A percentile compares a stretch with the other conserved stretches of the same genome.
These are phyloP conservation scores for Gallinago undulata DNA, from an alignment of 2,113 vertebrate genomes.

Conservation along the genomic window DNA sequence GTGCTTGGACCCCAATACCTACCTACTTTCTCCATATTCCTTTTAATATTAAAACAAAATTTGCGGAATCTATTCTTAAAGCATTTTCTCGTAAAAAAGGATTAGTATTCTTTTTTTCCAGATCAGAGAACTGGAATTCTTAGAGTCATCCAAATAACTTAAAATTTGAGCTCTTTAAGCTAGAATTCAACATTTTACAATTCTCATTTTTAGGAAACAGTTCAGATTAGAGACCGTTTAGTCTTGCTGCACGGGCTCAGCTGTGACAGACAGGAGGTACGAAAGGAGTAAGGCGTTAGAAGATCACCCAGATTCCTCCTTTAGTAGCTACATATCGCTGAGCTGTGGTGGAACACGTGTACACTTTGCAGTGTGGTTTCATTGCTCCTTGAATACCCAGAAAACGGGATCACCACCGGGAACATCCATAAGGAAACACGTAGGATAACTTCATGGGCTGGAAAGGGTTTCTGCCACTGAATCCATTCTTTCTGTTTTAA, in stretches of 20 bases:
- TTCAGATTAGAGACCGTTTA: neutral
- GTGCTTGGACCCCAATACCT: neutral
- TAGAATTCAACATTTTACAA: neutral
- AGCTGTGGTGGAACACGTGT: neutral
- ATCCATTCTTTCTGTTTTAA: neutral
- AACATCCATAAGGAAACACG: neutral
- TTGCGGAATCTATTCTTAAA: neutral
- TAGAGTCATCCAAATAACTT: neutral
- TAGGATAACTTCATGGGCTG: neutral
- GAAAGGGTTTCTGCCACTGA: neutral
- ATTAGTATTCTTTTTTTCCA: neutral
- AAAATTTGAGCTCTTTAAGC: neutral
- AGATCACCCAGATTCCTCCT: neutral
- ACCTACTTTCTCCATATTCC: neutral
- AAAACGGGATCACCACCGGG: neutral
- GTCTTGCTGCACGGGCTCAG: neutral
- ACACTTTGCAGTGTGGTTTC: neutral
- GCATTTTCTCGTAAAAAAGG: neutral
- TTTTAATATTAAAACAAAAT: neutral
- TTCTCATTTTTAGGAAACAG: neutral
- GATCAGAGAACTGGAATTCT: neutral
- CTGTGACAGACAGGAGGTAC: neutral
- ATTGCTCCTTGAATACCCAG: neutral
- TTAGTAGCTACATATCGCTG: neutral
- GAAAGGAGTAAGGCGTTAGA: neutral